phyloP scores from a whole-genome alignment of 2,888 invertebrate species.

The Bellardia bayeri region DNA sequence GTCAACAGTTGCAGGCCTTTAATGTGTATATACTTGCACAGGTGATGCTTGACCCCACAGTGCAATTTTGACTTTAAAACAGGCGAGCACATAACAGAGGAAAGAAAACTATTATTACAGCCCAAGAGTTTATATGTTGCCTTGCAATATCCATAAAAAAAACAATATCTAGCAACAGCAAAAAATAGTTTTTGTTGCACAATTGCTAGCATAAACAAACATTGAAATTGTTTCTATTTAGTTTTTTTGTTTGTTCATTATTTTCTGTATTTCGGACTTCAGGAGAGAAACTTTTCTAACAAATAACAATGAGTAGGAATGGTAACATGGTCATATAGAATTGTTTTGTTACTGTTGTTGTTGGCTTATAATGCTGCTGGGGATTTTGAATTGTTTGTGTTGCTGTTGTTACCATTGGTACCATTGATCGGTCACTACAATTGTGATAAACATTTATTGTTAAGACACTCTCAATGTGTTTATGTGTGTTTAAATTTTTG shows the following conservation, averaged over 20 bases:
- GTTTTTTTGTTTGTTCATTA: not conserved
- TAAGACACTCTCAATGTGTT: slow-evolving; percentile 59
- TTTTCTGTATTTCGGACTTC: slow-evolving; percentile 12
- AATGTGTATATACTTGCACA: not conserved
- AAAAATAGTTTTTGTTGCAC: slow-evolving; percentile 45
- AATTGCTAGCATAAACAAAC: slow-evolving; percentile 69
- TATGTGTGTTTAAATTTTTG: not conserved
- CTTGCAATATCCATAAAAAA: slow-evolving; percentile 2
- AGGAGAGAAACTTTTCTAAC: slow-evolving; percentile 56
- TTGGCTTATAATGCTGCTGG: slow-evolving; percentile 63
- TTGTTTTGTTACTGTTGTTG: slow-evolving; percentile 57
- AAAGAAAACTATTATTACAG: slow-evolving; percentile 53
- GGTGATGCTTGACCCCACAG: slow-evolving; percentile 12
- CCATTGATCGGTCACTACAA: slow-evolving; percentile 70
- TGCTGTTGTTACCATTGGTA: slow-evolving; percentile 48
- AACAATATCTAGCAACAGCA: slow-evolving; percentile 1
- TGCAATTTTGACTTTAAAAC: not conserved
- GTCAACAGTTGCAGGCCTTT: no score
- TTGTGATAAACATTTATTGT: slow-evolving; percentile 73
- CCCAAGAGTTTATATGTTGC: slow-evolving; percentile 44
- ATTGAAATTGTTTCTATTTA: slow-evolving; percentile 59
- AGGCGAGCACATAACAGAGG: not conserved
- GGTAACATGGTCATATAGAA: slow-evolving; percentile 66
- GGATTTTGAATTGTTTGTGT: slow-evolving; percentile 49
- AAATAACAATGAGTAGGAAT: slow-evolving; percentile 71